phyloP scores from a whole-genome alignment of 1,140 invertebrate genomes.

The Arion vulgaris region DNA sequence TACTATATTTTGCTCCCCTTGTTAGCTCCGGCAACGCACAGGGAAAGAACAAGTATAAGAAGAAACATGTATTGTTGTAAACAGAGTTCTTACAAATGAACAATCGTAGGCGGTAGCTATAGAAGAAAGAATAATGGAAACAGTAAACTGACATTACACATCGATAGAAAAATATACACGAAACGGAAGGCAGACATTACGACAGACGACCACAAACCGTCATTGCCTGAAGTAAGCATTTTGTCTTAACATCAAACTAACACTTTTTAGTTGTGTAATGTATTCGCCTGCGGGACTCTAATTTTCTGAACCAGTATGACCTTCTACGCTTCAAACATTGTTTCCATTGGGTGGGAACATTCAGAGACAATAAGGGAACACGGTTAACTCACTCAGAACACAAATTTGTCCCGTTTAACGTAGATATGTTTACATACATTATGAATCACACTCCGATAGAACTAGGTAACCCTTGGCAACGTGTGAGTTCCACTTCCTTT shows the following conservation, averaged over 20 bases:
- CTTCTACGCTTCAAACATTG: constrained; percentile 6
- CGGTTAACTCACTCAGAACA: not conserved
- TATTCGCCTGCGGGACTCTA: not conserved
- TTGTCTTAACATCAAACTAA: not conserved
- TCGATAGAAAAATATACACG: not conserved
- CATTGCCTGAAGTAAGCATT: not conserved
- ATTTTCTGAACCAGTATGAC: not conserved
- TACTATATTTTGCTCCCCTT: too few species aligned
- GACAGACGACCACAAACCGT: not conserved
- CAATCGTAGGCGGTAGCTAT: too few species aligned
- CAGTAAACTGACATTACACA: not conserved
- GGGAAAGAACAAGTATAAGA: too few species aligned
- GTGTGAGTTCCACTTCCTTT: constrained; percentile 6
- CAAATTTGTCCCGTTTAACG: constrained; percentile 13
- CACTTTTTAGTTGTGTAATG: not conserved
- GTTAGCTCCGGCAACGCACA: too few species aligned
- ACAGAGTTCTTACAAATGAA: too few species aligned
- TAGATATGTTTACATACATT: not conserved
- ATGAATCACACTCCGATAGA: constrained; percentile 8
- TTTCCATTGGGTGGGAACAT: not conserved
- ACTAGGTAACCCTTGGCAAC: constrained; percentile 8
- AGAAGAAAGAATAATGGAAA: not conserved
- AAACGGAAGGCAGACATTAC: not conserved
- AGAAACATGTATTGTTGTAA: too few species aligned
- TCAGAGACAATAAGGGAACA: not conserved